These are phyloP conservation scores for Eublepharis macularius DNA, from an alignment of 2,113 vertebrate genomes.

Conservation along the genomic window DNA sequence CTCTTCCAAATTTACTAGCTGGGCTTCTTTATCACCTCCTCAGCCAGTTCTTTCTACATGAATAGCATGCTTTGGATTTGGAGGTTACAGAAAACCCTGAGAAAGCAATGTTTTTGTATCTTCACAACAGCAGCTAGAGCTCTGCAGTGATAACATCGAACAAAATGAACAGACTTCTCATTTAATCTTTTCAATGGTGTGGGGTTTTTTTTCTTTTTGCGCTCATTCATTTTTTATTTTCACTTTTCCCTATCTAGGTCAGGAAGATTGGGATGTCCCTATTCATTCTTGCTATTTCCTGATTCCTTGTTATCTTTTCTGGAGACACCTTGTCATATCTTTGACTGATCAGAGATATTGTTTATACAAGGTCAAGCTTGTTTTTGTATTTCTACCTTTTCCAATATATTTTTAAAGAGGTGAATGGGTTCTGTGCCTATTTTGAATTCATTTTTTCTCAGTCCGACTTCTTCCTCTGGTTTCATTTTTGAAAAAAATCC, in stretches of 20 bases:
- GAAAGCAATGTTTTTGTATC: neutral
- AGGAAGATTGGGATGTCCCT: neutral
- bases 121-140: neutral
- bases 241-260: conserved; percentile 4
- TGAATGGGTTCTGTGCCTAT: neutral
- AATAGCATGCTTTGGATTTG: neutral
- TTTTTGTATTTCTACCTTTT: neutral
- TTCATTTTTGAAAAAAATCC: neutral
- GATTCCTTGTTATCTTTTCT: neutral
- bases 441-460: neutral
- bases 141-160: neutral
- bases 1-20: neutral
- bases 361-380: neutral
- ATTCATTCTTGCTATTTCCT: neutral
- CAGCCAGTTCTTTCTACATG: neutral
- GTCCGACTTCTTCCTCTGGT: neutral
- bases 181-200: neutral
- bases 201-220: neutral
- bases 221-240: neutral
- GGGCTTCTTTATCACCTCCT: neutral
- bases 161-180: neutral
- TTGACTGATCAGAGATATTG: neutral
- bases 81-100: neutral
- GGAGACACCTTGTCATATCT: neutral
- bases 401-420: rapidly evolving